Evolutionary conservation across 2,888 invertebrate genomes (phyloP).

Genomic region (Orchesella flavescens): DNA sequence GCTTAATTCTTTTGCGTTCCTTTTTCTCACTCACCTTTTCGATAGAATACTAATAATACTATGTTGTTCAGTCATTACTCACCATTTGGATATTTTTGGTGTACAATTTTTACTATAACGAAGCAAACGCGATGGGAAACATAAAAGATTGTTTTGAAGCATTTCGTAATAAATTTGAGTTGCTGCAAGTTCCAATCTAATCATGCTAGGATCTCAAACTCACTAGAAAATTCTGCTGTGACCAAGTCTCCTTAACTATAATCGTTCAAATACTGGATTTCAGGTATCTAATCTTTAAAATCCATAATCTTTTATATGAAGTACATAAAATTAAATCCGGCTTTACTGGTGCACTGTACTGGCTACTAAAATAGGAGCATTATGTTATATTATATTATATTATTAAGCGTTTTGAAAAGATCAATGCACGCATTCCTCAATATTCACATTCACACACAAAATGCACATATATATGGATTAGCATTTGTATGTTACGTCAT

Average conservation of each 20-base stretch:
- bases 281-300: constrained; percentile 29
- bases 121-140: no score
- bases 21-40: background rate
- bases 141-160: no score
- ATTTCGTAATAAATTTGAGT: no score
- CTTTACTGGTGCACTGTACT: no score
- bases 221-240: no score
- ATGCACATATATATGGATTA: background rate
- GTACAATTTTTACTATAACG: no score
- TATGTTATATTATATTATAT: no score
- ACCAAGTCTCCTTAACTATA: no score
- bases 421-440: background rate
- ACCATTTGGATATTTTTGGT: no score
- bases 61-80: background rate
- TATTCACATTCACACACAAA: background rate
- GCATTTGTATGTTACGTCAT: background rate
- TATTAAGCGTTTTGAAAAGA: background rate
- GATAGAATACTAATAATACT: background rate
- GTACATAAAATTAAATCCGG: background rate
- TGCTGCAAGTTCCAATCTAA: no score
- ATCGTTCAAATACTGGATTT: background rate
- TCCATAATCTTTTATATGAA: constrained; percentile 21
- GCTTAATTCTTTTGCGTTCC: background rate
- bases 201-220: no score
- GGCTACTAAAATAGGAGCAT: no score